phyloP scores from a whole-genome alignment of 2,888 invertebrate species.

The Volucella inflata region DNA sequence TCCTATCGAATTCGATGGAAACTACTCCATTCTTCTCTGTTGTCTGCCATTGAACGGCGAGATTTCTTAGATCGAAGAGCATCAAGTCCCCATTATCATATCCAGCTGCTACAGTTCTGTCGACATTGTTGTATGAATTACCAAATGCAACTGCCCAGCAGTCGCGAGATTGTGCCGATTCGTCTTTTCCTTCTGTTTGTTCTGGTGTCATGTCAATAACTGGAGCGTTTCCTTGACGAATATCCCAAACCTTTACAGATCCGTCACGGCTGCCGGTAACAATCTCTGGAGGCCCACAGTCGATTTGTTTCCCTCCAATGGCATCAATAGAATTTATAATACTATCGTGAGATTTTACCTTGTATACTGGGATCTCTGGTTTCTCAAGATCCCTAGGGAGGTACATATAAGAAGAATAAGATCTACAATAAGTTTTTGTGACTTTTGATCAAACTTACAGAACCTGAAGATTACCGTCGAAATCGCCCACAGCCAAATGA shows the following conservation, averaged over 20 bases:
- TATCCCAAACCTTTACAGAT: constrained; percentile 97
- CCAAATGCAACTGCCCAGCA: constrained; percentile 98
- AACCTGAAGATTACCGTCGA: constrained; percentile 92
- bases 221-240: constrained; percentile 93
- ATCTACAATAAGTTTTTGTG: background rate
- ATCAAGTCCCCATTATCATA: constrained; percentile 98
- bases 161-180: constrained; percentile 87
- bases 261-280: constrained; percentile 97
- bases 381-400: constrained; percentile 91
- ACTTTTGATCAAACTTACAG: constrained; percentile 86
- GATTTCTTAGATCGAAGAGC: constrained; percentile 93
- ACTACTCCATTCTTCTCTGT: constrained; percentile 97
- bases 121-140: constrained; percentile 93
- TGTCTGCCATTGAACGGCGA: constrained; percentile 94
- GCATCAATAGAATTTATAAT: constrained; percentile 97
- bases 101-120: constrained; percentile 94
- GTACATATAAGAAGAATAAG: background rate
- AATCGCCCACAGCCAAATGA: constrained; percentile 95
- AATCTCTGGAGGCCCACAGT: constrained; percentile 97
- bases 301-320: constrained; percentile 91
- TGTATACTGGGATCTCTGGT: constrained; percentile 89
- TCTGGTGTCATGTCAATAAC: constrained; percentile 90
- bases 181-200: constrained; percentile 84
- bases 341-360: constrained; percentile 89
- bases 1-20: constrained; percentile 94